These are phyloP conservation scores for Bembecia ichneumoniformis DNA, from an alignment of 2,888 invertebrate genomes.

Conservation along the genomic window DNA sequence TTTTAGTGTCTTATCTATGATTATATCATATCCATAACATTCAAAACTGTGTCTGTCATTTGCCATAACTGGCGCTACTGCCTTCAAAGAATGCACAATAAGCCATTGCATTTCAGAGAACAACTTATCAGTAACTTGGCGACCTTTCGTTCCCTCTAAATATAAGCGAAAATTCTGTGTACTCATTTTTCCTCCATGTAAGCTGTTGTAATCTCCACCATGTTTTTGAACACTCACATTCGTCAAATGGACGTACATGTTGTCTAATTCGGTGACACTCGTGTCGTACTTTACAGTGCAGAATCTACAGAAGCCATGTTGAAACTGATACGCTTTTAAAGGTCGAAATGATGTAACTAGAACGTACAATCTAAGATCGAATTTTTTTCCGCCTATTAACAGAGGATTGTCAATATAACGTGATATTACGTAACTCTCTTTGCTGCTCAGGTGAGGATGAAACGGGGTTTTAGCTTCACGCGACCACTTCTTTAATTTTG, in stretches of 20 bases:
- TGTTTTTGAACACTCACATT: constrained; percentile 98
- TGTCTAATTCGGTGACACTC: constrained; percentile 89
- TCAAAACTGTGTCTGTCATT: constrained; percentile 95
- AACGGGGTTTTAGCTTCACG: constrained; percentile 88
- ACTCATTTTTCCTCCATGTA: constrained; percentile 96
- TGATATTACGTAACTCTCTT: constrained; percentile 97
- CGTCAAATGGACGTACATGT: constrained; percentile 96
- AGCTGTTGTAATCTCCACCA: constrained; percentile 94
- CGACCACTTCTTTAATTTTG: constrained; percentile 93
- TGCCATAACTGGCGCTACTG: constrained; percentile 94
- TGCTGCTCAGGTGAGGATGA: constrained; percentile 83
- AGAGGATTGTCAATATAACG: constrained; percentile 96
- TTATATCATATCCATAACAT: constrained; percentile 97
- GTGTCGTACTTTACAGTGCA: constrained; percentile 97
- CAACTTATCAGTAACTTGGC: constrained; percentile 89
- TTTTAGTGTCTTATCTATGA: constrained; percentile 93
- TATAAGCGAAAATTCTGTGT: constrained; percentile 92
- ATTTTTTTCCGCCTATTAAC: constrained; percentile 96
- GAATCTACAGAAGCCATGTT: constrained; percentile 95
- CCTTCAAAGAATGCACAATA: constrained; percentile 93
- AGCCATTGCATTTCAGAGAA: constrained; percentile 92
- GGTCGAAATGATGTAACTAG: constrained; percentile 94
- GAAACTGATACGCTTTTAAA: constrained; percentile 92
- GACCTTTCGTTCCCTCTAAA: constrained; percentile 92
- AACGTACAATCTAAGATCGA: constrained; percentile 92